phyloP scores from a whole-genome alignment of 2,113 vertebrate genomes.

The Antennarius striatus region DNA sequence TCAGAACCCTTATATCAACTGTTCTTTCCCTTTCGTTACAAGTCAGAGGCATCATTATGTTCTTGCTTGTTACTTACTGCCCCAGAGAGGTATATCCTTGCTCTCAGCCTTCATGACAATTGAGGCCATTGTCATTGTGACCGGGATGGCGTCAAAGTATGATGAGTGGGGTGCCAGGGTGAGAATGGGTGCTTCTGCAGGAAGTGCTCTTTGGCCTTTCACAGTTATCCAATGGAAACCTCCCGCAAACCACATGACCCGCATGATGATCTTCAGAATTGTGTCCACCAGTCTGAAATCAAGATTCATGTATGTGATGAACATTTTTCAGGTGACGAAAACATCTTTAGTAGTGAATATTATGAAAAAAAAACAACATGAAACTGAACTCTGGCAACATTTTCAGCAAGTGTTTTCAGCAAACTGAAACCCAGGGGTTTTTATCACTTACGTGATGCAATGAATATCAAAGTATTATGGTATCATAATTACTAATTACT shows the following conservation, averaged over 20 bases:
- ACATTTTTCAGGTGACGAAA: neutral
- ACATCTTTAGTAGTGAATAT: neutral
- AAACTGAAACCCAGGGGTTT: too few relatives aligned
- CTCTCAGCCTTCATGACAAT: constrained; percentile 98
- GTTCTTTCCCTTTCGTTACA: neutral
- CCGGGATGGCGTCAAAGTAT: constrained; percentile 96
- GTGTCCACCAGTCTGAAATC: constrained; percentile 87
- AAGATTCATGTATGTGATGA: neutral
- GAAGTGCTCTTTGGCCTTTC: constrained; percentile 88
- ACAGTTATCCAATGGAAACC: constrained; percentile 94
- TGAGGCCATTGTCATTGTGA: constrained; percentile 98
- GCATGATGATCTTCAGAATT: constrained; percentile 91
- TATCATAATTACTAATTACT: too few relatives aligned
- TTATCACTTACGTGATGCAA: too few relatives aligned
- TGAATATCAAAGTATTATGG: too few relatives aligned
- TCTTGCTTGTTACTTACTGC: constrained; percentile 86
- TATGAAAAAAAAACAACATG: neutral
- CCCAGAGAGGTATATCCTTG: constrained; percentile 97
- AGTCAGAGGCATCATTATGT: neutral
- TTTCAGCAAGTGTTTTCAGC: too few relatives aligned
- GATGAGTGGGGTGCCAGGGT: constrained; percentile 96
- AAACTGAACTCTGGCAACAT: too few relatives aligned
- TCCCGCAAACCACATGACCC: constrained; percentile 95
- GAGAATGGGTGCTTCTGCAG: constrained; percentile 90
- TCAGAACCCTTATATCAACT: too few relatives aligned